Evolutionary conservation across 1,140 invertebrate species (phyloP), one percentile per base, ranked within the genome.

Genomic region (Pseudomyrmex pallidus): DNA sequence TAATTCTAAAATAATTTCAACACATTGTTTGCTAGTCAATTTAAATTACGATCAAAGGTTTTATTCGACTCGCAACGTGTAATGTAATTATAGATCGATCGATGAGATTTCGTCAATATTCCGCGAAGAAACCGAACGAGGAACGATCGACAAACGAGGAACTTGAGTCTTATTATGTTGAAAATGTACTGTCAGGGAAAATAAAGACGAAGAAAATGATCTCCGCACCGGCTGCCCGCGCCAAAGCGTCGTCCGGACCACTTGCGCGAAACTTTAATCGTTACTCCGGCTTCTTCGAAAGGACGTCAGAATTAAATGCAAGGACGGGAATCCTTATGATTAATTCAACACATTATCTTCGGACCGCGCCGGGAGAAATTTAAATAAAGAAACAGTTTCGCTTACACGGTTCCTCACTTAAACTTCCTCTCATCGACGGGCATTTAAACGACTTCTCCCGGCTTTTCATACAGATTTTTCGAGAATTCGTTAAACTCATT

Each of bases 331-430:
- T 73, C 87, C 87, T 89, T 89, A 89, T 89, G 87, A 89, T 89
- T 89, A 89, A 89, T 89, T 89, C 87, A 89, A 77, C 87, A 85
- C 87, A 89, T 89, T 89, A 89, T 86, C 84, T 82, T 54, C 63
- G 44, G 72, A 52, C 87, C 83, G 83, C 74, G 83, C 74, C 70
- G 64, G 84, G 83, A 86, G 87, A 89, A 88, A 89, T 89, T 89
- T 89, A 88, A 89, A 89, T 89, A 89, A 89, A 82, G 87, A 89
- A 89, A 89, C 80, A 89, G 87, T 84, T 77, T 85, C 88, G 74
- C 84, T 84, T 84, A 88, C 84, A 89, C 87, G 84, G 48, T 88
- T 89, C 78, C 70, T 68, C 74, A 88, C 87, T 88, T 83, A 57
- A 57, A 74, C n/a, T 57, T 56, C 7, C 61, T 59, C 15, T 56